Percentiles rank a stretch among this genome's conserved stretches.
Evolutionary conservation across 1,140 invertebrate genomes (phyloP).

Genomic region (Triops cancriformis): DNA sequence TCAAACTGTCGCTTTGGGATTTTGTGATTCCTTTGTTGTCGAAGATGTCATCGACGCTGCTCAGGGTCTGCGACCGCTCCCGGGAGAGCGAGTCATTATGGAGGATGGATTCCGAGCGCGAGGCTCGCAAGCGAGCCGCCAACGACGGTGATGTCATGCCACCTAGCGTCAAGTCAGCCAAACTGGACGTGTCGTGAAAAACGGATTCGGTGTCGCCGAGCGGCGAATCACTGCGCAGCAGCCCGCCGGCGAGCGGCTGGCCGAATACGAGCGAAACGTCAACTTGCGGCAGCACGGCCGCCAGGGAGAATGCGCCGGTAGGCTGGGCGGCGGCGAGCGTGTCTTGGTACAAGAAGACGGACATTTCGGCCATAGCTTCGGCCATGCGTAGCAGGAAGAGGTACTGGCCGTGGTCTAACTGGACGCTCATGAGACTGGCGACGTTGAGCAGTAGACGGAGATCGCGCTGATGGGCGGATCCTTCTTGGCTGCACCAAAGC

Average conservation of each 20-base stretch:
- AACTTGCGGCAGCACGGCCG: slow-evolving; percentile 68
- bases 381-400: slow-evolving; percentile 74
- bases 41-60: slow-evolving; percentile 24
- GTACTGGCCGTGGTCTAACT: slow-evolving; percentile 88
- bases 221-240: slow-evolving; percentile 70
- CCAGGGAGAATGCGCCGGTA: slow-evolving; percentile 57
- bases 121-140: slow-evolving; percentile 29
- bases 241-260: slow-evolving; percentile 58
- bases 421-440: slow-evolving; percentile 64
- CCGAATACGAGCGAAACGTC: slow-evolving; percentile 82
- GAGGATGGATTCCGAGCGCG: slow-evolving; percentile 35
- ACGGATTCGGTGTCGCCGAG: slow-evolving; percentile 38
- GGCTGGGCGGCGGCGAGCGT: slow-evolving; percentile 33
- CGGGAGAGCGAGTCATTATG: slow-evolving; percentile 2
- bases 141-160: slow-evolving; percentile 26
- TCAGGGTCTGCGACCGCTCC: neutral
- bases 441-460: slow-evolving; percentile 60
- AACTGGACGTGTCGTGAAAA: slow-evolving; percentile 32
- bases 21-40: slow-evolving; percentile 30
- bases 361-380: slow-evolving; percentile 70
- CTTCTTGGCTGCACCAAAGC: slow-evolving; percentile 54
- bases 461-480: slow-evolving; percentile 28
- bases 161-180: slow-evolving; percentile 29
- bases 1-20: slow-evolving; percentile 33
- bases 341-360: slow-evolving; percentile 69